Conservation (phyloP, 1,140 invertebrate species). For the Neoseiulus cucumeris region DNA sequence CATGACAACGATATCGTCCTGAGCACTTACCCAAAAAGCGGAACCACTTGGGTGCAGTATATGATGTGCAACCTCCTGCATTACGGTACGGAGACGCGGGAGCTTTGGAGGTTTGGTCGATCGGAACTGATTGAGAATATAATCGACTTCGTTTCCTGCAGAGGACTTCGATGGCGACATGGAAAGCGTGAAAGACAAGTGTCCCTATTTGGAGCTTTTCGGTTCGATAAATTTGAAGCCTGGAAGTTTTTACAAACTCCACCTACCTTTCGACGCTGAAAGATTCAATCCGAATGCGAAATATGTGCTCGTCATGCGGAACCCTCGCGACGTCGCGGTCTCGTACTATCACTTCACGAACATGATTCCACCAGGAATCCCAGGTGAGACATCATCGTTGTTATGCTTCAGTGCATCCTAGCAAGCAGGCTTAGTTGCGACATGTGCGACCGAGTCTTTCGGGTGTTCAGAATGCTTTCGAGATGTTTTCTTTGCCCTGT, state of each 20-base stretch:
- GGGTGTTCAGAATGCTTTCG: no score
- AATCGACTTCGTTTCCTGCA: neutral
- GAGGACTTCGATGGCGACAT: neutral
- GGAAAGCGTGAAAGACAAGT: neutral
- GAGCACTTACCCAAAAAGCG: slow-evolving; percentile 18
- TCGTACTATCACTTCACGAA: slow-evolving; percentile 29
- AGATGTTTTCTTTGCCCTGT: no score
- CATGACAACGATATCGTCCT: slow-evolving; percentile 15
- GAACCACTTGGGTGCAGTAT: slow-evolving; percentile 26
- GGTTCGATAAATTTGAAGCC: neutral
- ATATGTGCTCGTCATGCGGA: slow-evolving; percentile 29
- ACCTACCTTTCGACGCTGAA: neutral
- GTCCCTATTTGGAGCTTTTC: neutral
- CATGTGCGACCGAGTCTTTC: no score
- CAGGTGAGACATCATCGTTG: neutral
- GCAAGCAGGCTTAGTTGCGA: no score
- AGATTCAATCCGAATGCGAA: neutral
- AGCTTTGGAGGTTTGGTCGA: no score
- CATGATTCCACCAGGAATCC: slow-evolving; percentile 19
- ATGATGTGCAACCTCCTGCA: neutral
- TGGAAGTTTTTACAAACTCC: neutral
- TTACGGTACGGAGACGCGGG: neutral
- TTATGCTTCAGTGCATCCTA: no score
- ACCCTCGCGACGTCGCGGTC: slow-evolving; percentile 31
- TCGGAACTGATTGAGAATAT: no score